Base-by-base conservation (phyloP, 1,140 invertebrate species). In the Drosophila varians region DNA sequence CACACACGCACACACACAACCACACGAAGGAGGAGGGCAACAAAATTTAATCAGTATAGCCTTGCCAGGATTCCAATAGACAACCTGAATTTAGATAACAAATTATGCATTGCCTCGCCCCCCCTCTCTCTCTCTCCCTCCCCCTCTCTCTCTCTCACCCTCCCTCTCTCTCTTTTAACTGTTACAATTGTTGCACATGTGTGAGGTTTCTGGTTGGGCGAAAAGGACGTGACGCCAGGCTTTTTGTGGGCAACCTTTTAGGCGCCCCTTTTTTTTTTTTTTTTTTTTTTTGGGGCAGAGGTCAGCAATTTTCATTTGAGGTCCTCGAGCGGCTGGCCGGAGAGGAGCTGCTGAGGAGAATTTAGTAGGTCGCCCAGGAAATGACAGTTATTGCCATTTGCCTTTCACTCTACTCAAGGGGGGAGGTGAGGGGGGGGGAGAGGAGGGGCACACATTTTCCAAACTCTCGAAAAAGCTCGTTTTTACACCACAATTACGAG, bases 71-170 rank as follows among this genome's bases (percentile, higher is more conserved):
- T 74, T 71, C 65, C 77, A 64, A 77, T 62, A 77, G 68, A 65
- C 83, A 86, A 86, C 77, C 82, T 86, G 82, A 86, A 87, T 86
- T 77, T 87, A 86, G 82, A 86, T 86, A 86, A 87, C 82, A 76
- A 86, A 86, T 87, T 86, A 86, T 86, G 82, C 79, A 75, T 62
- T 66, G 55, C 52, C 60, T 3, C 34, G 11, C 9, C 28, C 9
- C 3, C 28, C 7, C 2, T 7, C 26, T 28, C n/a, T n/a, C n/a
- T n/a, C n/a, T n/a, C n/a, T n/a, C n/a, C n/a, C n/a, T n/a, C n/a
- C 26, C 26, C 9, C 1, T 7, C 7, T 8, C 7, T 28, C 26
- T 2, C 2, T 1, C 8, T 28, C 18, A 36, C 34, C n/a, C 34
- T 36, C 3, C 38, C 34, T 28, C 38, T 16, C 26, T 12, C 4